phyloP scores from a whole-genome alignment of 2,797 vertebrate genomes.

The Argya squamiceps region DNA sequence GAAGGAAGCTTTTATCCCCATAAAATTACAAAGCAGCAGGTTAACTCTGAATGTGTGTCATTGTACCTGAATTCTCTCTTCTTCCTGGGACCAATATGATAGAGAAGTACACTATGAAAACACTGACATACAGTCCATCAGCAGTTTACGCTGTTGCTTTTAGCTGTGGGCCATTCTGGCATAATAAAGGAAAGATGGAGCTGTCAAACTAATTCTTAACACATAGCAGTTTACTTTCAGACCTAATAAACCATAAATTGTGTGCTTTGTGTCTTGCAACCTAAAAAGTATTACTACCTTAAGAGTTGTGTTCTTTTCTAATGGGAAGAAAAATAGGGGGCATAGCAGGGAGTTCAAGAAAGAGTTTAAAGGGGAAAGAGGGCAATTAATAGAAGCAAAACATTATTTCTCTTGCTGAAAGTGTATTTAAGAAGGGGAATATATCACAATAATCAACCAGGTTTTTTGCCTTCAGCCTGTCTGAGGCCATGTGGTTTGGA shows the following conservation, averaged over 20 bases:
- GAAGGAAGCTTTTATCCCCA: background rate
- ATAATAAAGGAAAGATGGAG: background rate
- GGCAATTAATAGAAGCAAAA: background rate
- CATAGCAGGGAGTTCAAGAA: background rate
- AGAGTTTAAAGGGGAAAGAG: background rate
- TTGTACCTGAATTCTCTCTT: background rate
- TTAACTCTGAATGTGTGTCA: background rate
- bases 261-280: conserved; percentile 19
- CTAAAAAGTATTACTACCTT: background rate
- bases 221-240: background rate
- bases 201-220: background rate
- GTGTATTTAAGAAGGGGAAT: conserved; percentile 51
- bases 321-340: background rate
- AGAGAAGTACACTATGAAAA: background rate
- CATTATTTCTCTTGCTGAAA: conserved; percentile 45
- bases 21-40: background rate
- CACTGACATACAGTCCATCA: background rate
- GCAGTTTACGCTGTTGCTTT: background rate
- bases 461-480: conserved; percentile 73
- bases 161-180: background rate
- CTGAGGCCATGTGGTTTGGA: conserved; percentile 72
- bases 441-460: conserved; percentile 66
- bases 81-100: background rate
- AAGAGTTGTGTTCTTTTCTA: background rate
- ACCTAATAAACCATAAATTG: background rate